Conservation (phyloP, 2,797 vertebrate genomes). For the Astyanax mexicanus region DNA sequence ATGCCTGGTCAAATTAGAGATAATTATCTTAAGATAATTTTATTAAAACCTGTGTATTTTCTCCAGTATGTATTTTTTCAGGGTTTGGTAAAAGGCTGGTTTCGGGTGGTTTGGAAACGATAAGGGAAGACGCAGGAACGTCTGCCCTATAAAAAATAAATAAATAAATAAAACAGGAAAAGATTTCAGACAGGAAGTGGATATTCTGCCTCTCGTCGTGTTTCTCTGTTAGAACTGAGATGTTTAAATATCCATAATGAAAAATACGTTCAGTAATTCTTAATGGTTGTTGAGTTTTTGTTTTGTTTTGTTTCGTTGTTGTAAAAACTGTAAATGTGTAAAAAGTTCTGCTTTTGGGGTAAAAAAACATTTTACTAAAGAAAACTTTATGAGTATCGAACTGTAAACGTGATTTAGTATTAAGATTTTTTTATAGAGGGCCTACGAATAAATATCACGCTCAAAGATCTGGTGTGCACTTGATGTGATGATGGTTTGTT, state of each 20-base stretch:
- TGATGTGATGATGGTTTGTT: background rate
- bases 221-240: constrained; percentile 73
- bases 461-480: constrained; percentile 46
- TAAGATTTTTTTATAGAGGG: constrained; percentile 83
- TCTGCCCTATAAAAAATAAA: constrained; percentile 66
- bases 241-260: constrained; percentile 69
- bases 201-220: constrained; percentile 63
- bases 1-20: too few species aligned
- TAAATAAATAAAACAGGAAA: too few species aligned
- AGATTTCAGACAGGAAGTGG: constrained; percentile 64
- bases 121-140: constrained; percentile 62
- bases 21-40: too few species aligned
- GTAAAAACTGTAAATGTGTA: constrained; percentile 81
- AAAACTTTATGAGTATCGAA: constrained; percentile 82
- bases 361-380: constrained; percentile 76
- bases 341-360: constrained; percentile 78
- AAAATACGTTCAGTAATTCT: constrained; percentile 62
- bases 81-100: constrained; percentile 56
- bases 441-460: constrained; percentile 84
- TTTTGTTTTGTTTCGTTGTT: constrained; percentile 55
- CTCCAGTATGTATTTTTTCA: too few species aligned
- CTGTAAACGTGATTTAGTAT: constrained; percentile 87
- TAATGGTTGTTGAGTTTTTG: constrained; percentile 56
- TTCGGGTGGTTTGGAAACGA: constrained; percentile 50
- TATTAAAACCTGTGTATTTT: too few species aligned